Evolutionary conservation across 2,888 invertebrate genomes (phyloP), one percentile per base, ranked within the genome.

Genomic region (Carabus problematicus): DNA sequence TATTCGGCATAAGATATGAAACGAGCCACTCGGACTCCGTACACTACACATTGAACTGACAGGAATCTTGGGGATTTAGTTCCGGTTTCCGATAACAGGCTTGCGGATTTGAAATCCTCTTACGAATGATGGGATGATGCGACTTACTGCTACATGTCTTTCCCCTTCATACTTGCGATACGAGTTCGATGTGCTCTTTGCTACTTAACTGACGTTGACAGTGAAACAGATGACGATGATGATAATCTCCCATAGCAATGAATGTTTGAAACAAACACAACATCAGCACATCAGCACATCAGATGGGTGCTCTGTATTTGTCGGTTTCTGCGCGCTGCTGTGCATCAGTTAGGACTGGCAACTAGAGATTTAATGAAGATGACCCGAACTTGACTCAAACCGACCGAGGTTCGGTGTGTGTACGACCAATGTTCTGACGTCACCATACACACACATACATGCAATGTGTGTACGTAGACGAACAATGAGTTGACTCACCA

Each of bases 31-130:
- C n/a, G n/a, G n/a, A n/a, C n/a, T n/a, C n/a, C n/a, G n/a, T n/a
- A n/a, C n/a, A n/a, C n/a, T n/a, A n/a, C n/a, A n/a, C n/a, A n/a
- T n/a, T n/a, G n/a, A n/a, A n/a, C n/a, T n/a, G n/a, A n/a, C n/a
- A n/a, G n/a, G 64, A 64, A 64, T 64, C 64, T 45, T 43, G 16
- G 42, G 64, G 64, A 64, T 64, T 64, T 64, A 56, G 43, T 64
- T 52, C 16, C 52, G 52, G 16, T 52, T 19, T 52, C 52, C 52
- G 52, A 19, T 16, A 52, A 52, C 52, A 19, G 29, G 39, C 45
- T 55, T 56, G 29, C 64, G 64, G 64, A 64, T 64, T 56, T 55
- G 29, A 55, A 64, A 64, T 64, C 64, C 64, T 64, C 64, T 64
- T 64, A 54, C 55, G 49, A 29, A 6, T 3, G 29, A 29, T 29